Base-by-base conservation (phyloP, 2,888 invertebrate species). In the Diabrotica balteata region DNA sequence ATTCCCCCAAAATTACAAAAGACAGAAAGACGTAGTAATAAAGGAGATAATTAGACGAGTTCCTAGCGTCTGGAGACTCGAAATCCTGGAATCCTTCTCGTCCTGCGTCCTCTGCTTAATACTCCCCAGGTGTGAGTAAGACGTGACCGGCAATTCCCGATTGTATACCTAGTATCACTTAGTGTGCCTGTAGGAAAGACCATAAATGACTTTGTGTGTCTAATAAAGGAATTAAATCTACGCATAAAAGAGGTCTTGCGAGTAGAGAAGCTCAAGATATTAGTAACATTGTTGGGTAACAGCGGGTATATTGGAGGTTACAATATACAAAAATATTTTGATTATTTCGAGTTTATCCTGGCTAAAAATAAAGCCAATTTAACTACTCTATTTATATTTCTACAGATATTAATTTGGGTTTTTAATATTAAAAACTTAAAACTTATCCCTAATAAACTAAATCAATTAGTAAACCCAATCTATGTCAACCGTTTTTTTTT, bases 91-190 rank as follows among this genome's bases (percentile, higher is more conserved):
- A 51, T 51, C 42, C 50, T 43, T 17, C 10, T 42, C 8, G 10
- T 53, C 51, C 53, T 42, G 45, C 75, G 77, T 76, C 78, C 78
- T 32, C 32, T 75, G 73, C 77, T 73, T 81, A 80, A 80, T 79
- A 77, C 76, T 77, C 74, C 76, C 76, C 72, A 73, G 77, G 78
- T 78, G 80, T 78, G 75, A 75, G 75, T 69, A 78, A 77, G 79
- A 81, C 80, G 79, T 80, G 80, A 80, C 80, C 81, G 72, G 77
- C 52, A 22, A 80, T 76, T 83, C 83, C 82, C 83, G 69, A 69
- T 80, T 76, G 83, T 78, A 80, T 81, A 81, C 80, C 82, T 83
- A 82, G 78, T 83, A 82, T 82, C 82, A 82, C 81, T 83, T 83
- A 82, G 78, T 58, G 44, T 73, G 74, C 74, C 76, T 78, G 76